Percentiles rank a stretch among this genome's conserved stretches.
Evolutionary conservation across 2,113 vertebrate species (phyloP).

Genomic region (Leptocoma aspasia): DNA sequence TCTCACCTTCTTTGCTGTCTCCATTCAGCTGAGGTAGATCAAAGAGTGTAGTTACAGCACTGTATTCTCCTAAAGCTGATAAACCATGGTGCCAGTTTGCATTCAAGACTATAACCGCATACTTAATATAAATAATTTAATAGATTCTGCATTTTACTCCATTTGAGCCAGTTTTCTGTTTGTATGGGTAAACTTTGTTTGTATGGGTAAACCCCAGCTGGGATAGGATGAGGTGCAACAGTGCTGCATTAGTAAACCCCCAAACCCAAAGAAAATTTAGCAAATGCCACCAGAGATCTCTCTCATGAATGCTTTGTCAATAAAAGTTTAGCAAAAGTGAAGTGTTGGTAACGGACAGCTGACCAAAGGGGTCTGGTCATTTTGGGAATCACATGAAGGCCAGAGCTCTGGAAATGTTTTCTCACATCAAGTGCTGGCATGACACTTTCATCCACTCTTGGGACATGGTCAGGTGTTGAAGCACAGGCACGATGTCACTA

Average conservation of each 20-base stretch:
- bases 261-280: neutral
- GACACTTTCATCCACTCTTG: neutral
- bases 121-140: neutral
- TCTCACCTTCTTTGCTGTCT: neutral
- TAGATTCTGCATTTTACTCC: neutral
- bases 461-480: neutral
- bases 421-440: neutral
- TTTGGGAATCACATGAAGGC: neutral
- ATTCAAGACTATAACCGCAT: neutral
- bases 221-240: neutral
- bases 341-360: neutral
- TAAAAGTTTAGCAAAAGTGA: neutral
- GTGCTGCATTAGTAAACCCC: neutral
- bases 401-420: neutral
- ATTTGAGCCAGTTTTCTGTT: neutral
- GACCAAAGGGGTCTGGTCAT: neutral
- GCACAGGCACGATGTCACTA: neutral
- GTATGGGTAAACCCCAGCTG: neutral
- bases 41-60: neutral
- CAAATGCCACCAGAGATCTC: neutral
- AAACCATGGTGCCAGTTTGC: neutral
- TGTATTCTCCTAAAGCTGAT: neutral
- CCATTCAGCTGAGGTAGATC: neutral
- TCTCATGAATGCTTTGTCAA: neutral
- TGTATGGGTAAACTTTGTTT: neutral